Conservation (phyloP, 2,113 vertebrate genomes). For the Spilogale gracilis region DNA sequence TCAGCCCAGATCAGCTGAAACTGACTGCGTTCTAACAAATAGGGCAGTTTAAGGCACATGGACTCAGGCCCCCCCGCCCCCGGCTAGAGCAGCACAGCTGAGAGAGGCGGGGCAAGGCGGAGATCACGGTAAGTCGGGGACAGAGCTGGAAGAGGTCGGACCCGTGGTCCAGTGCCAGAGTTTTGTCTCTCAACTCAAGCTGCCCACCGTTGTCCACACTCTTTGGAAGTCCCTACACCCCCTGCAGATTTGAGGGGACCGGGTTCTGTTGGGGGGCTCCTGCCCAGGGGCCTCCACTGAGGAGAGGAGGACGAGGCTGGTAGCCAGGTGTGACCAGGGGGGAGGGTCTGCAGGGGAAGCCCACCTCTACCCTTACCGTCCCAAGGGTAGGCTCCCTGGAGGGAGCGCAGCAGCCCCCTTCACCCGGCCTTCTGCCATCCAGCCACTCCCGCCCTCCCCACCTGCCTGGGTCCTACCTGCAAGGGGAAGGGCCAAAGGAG, state of each 20-base stretch:
- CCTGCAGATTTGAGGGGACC: not conserved
- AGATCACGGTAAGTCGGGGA: not conserved
- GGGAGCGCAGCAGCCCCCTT: not conserved
- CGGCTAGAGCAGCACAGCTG: not conserved
- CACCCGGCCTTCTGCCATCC: not conserved
- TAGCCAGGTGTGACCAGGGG: not conserved
- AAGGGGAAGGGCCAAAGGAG: not conserved
- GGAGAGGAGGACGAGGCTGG: not conserved
- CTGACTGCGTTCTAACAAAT: not conserved
- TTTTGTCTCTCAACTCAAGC: not conserved
- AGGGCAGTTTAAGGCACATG: not conserved
- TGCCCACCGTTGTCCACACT: not conserved
- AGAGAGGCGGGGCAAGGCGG: not conserved
- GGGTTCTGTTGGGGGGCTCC: not conserved
- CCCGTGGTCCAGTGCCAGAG: not conserved
- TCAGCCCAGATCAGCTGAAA: not conserved
- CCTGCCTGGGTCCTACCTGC: not conserved
- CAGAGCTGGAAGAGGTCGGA: not conserved
- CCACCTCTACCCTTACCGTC: not conserved
- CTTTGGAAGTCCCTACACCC: not conserved
- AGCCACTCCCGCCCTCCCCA: not conserved
- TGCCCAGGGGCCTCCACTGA: not conserved
- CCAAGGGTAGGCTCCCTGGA: not conserved
- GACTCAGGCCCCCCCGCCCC: not conserved
- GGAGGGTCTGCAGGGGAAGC: not conserved